Evolutionary conservation across 2,797 vertebrate species (phyloP).

Genomic region (Hemitrygon akajei): DNA sequence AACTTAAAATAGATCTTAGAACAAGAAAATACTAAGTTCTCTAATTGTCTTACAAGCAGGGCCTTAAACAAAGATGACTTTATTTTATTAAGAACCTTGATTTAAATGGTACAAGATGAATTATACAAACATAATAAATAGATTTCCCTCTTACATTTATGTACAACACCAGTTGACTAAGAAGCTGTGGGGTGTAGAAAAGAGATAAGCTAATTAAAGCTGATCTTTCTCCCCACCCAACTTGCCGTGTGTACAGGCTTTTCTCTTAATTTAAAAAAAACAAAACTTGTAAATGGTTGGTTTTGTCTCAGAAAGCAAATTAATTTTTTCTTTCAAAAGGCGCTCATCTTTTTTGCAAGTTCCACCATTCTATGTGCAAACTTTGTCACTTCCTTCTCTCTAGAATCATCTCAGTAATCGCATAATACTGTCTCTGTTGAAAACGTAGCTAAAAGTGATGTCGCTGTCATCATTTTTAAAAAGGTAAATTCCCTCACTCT

Average conservation of each 20-base stretch:
- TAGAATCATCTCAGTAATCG: conserved; percentile 28
- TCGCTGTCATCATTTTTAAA: conserved; percentile 29
- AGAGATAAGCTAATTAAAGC: conserved; percentile 50
- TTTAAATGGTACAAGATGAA: conserved; percentile 72
- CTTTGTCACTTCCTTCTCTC: neutral
- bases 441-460: conserved; percentile 29
- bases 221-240: conserved; percentile 38
- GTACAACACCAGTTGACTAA: conserved; percentile 75
- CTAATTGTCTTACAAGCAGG: conserved; percentile 73
- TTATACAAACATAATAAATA: conserved; percentile 79
- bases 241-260: conserved; percentile 16
- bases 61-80: conserved; percentile 67
- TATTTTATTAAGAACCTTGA: conserved; percentile 70
- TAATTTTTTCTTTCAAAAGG: conserved; percentile 5
- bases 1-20: conserved; percentile 76
- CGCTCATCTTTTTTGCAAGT: neutral
- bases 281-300: conserved; percentile 29
- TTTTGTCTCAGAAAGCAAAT: conserved; percentile 8
- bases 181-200: conserved; percentile 52
- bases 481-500: neutral
- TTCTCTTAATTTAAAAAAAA: neutral
- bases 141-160: conserved; percentile 72
- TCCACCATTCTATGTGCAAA: conserved; percentile 34
- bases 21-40: conserved; percentile 75
- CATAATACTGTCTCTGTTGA: conserved; percentile 35